Conservation (phyloP, 1,140 invertebrate species). For the Chrysoperla carnea region DNA sequence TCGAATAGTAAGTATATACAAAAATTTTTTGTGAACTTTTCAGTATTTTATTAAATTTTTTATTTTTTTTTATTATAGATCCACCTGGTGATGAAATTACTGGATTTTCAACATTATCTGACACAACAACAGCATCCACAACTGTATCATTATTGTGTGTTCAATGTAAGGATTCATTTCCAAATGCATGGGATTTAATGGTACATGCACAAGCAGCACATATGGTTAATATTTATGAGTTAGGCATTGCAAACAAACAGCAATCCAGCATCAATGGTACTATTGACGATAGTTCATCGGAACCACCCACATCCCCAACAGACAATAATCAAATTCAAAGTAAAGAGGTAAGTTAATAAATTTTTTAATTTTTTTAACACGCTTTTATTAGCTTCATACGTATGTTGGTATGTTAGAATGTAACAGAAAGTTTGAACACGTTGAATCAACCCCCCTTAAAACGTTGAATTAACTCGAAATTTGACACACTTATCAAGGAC, state of each 20-base stretch:
- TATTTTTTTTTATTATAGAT: background rate
- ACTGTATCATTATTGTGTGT: constrained; percentile 35
- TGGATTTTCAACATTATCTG: background rate
- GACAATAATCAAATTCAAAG: too few relatives aligned
- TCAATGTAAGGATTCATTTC: constrained; percentile 50
- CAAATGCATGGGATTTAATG: constrained; percentile 52
- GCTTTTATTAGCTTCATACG: too few relatives aligned
- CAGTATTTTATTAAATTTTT: background rate
- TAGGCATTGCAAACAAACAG: constrained; percentile 23
- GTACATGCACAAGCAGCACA: constrained; percentile 52
- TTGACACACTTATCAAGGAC: too few relatives aligned
- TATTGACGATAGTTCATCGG: background rate
- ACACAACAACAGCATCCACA: background rate
- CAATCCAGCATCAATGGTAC: background rate
- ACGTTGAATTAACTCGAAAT: too few relatives aligned
- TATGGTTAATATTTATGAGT: constrained; percentile 56
- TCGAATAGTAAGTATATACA: background rate
- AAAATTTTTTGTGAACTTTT: background rate
- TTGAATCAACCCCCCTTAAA: too few relatives aligned
- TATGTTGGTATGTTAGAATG: too few relatives aligned
- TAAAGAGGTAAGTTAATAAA: background rate
- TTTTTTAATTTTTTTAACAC: too few relatives aligned
- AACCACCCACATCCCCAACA: background rate
- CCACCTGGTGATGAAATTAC: background rate
- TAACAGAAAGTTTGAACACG: too few relatives aligned